Evolutionary conservation across 2,888 invertebrate species (phyloP), one percentile per base, ranked within the genome.

Genomic region (Eugnorisma glareosa): DNA sequence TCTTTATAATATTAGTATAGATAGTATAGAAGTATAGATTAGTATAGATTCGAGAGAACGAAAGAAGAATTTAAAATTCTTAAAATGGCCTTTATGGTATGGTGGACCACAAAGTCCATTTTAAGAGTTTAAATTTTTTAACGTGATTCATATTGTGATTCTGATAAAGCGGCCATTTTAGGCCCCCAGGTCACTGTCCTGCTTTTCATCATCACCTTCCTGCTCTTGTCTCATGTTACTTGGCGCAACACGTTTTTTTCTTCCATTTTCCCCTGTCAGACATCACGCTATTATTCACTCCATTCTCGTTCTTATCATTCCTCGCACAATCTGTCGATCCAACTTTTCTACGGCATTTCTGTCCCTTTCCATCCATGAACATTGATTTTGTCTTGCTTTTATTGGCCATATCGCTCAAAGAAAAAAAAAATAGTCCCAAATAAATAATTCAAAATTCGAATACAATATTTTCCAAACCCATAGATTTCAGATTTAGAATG

Each of bases 401-500:
- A 8, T 31, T 59, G 18, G 28, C 28, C 13, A 40, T 8, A 24
- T 31, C 6, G 61, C n/a, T 67, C 13, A 28, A 48, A 67, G 21
- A 10, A 45, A 40, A 31, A 40, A 28, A 54, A 37, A 57, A n/a
- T 18, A 57, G 13, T 15, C 15, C 5, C 21, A 48, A 40, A 35
- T 8, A n/a, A 59, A 67, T 45, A 35, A 28, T 57, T 57, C 15
- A 0, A 68, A 72, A 57, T 67, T 43, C 24, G 31, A 57, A 57
- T 18, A 63, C 15, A 71, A n/a, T n/a, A n/a, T 57, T 63, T 63
- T 59, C 28, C 3, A 43, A 67, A 28, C 31, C 21, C 15, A 59
- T 57, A 43, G 18, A 54, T 61, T 83, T 63, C 54, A 61, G 37
- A 80, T 73, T 80, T 48, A 48, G 35, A 73, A 80, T 24, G 24